These are phyloP conservation scores for Asteroscopus sphinx DNA, from an alignment of 2,888 invertebrate species.

Conservation along the genomic window DNA sequence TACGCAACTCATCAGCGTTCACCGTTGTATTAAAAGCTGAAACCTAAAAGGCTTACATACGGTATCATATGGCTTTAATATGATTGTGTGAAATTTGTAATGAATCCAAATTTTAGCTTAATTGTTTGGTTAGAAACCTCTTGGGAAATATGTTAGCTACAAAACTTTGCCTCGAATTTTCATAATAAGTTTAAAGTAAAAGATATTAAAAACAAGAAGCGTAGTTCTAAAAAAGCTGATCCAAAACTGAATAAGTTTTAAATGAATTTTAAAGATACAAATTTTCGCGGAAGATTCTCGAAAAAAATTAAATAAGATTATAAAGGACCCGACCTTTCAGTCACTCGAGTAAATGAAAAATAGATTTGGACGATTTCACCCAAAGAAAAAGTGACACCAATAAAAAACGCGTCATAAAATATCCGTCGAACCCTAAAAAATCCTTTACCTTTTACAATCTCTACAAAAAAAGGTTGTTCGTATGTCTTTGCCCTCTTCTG, in stretches of 20 bases:
- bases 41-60: constrained; percentile 38
- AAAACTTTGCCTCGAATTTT: neutral
- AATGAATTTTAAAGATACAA: constrained; percentile 7
- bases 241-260: neutral
- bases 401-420: constrained; percentile 57
- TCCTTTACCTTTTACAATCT: constrained; percentile 56
- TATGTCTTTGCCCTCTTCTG: constrained; percentile 43
- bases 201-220: neutral
- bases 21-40: constrained; percentile 45
- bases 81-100: constrained; percentile 28
- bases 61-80: constrained; percentile 44
- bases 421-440: constrained; percentile 53
- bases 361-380: constrained; percentile 46
- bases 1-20: constrained; percentile 55
- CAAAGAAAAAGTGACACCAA: constrained; percentile 51
- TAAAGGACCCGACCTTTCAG: constrained; percentile 23
- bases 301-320: constrained; percentile 47
- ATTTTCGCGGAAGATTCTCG: constrained; percentile 7
- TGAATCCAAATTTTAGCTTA: constrained; percentile 26
- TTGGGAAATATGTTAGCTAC: neutral
- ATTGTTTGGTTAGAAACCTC: constrained; percentile 22
- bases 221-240: neutral
- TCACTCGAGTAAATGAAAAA: constrained; percentile 50
- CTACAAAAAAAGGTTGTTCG: constrained; percentile 56
- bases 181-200: neutral